These are phyloP conservation scores for Dissostichus mawsoni DNA, from an alignment of 2,113 vertebrate species.

Conservation along the genomic window DNA sequence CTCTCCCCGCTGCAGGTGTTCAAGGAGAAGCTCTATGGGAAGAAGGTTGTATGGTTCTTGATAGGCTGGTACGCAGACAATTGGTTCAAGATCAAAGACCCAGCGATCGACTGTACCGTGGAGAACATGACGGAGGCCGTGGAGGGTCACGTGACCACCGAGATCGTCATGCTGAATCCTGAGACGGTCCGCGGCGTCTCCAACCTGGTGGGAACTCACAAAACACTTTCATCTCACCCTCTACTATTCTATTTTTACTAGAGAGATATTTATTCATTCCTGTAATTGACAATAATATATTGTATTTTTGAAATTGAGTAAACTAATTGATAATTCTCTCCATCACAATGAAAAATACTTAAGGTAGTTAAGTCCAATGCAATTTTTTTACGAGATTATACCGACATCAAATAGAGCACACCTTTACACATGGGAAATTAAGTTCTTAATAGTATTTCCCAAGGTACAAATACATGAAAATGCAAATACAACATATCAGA, in stretches of 20 bases:
- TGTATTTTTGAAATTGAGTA: background rate
- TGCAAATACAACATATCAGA: background rate
- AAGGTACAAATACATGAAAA: background rate
- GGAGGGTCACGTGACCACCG: slow-evolving; percentile 95
- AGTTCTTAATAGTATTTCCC: background rate
- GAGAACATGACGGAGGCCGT: slow-evolving; percentile 96
- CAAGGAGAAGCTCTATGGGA: slow-evolving; percentile 96
- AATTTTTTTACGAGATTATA: slow-evolving; percentile 16
- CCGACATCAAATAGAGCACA: background rate
- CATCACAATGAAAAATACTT: background rate
- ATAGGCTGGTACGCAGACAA: slow-evolving; percentile 98
- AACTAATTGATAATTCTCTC: background rate
- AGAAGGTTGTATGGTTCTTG: slow-evolving; percentile 97
- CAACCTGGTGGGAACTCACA: slow-evolving; percentile 88
- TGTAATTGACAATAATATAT: background rate
- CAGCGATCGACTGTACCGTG: slow-evolving; percentile 94
- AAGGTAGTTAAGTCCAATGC: background rate
- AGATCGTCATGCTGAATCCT: slow-evolving; percentile 97
- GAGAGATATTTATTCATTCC: background rate
- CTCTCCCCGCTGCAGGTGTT: slow-evolving; percentile 86
- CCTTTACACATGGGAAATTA: slow-evolving; percentile 13
- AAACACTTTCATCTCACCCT: background rate
- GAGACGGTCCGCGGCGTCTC: slow-evolving; percentile 95
- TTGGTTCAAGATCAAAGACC: slow-evolving; percentile 96
- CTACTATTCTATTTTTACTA: background rate